Evolutionary conservation across 2,113 vertebrate species (phyloP).

Genomic region (Helogale parvula): DNA sequence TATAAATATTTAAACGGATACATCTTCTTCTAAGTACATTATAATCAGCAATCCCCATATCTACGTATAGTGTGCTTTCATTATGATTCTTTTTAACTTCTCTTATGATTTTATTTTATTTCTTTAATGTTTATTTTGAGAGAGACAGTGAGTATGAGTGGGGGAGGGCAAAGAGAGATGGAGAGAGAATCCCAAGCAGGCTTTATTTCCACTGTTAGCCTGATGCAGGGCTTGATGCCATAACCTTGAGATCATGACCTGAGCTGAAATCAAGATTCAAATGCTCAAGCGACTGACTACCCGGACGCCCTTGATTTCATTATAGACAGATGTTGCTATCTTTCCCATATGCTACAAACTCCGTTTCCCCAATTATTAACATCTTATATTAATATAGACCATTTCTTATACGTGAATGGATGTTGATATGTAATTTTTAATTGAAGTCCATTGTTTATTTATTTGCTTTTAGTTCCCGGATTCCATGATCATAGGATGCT

Average conservation of each 20-base stretch:
- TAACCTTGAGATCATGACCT: too few relatives aligned
- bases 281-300: too few relatives aligned
- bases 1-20: neutral
- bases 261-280: too few relatives aligned
- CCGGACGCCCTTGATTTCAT: neutral
- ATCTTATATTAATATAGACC: neutral
- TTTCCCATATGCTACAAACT: neutral
- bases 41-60: neutral
- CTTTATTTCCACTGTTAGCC: too few relatives aligned
- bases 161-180: too few relatives aligned
- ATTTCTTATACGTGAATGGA: neutral
- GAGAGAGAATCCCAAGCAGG: too few relatives aligned
- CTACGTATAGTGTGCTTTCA: neutral
- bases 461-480: neutral
- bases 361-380: neutral
- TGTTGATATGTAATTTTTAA: neutral
- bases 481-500: neutral
- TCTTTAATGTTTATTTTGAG: too few relatives aligned
- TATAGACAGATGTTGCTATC: neutral
- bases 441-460: neutral
- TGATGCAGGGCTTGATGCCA: too few relatives aligned
- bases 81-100: neutral
- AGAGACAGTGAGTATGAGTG: too few relatives aligned
- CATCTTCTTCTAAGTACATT: neutral
- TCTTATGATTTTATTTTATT: neutral